Conservation (phyloP, 2,797 vertebrate species). For the Sebastes elongatus region DNA sequence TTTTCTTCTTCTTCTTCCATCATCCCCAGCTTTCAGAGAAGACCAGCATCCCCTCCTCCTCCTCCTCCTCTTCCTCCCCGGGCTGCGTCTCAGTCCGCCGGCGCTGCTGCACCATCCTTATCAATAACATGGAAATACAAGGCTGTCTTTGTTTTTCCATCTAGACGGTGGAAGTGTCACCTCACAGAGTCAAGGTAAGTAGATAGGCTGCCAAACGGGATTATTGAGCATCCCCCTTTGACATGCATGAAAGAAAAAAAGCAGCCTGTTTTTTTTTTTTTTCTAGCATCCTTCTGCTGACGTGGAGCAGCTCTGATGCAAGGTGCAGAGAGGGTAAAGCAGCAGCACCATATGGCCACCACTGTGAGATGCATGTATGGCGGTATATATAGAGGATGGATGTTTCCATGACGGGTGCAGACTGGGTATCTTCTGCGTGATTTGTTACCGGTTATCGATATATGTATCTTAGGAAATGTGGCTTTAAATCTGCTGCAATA, state of each 20-base stretch:
- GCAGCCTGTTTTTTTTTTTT: not conserved
- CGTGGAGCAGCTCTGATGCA: conserved; percentile 52
- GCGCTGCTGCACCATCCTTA: conserved; percentile 62
- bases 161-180: conserved; percentile 70
- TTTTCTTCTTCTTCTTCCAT: conserved; percentile 31
- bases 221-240: conserved; percentile 38
- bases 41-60: conserved; percentile 24
- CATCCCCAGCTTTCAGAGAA: conserved; percentile 39
- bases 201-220: not conserved
- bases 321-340: conserved; percentile 44
- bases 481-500: conserved; percentile 31
- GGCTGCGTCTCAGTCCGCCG: conserved; percentile 58
- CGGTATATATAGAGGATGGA: not conserved
- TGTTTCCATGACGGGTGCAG: conserved; percentile 46
- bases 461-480: not conserved
- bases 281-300: conserved; percentile 54
- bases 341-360: conserved; percentile 34
- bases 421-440: conserved; percentile 31
- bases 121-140: conserved; percentile 67
- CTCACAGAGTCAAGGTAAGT: conserved; percentile 80
- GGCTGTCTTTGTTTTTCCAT: conserved; percentile 55
- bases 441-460: conserved; percentile 25
- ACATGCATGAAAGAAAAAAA: conserved; percentile 18
- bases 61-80: not conserved
- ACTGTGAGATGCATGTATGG: conserved; percentile 4